phyloP scores from a whole-genome alignment of 2,797 vertebrate species.

The Staurois parvus region DNA sequence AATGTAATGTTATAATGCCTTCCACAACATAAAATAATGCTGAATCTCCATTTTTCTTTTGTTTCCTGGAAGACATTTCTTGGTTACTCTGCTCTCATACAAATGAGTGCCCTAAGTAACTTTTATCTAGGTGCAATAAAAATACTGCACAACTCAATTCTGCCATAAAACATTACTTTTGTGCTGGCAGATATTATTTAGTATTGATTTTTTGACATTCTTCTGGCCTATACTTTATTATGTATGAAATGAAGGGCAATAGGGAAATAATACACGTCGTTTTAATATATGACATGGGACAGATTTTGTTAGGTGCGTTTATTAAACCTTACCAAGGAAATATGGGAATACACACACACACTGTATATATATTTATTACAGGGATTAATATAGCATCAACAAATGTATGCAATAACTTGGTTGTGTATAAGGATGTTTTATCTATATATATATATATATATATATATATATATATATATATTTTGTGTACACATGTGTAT shows the following conservation, averaged over 20 bases:
- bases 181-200: background rate
- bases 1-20: background rate
- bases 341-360: background rate
- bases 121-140: background rate
- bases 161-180: background rate
- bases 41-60: background rate
- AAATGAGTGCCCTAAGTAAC: background rate
- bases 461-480: no score
- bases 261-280: background rate
- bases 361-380: no score
- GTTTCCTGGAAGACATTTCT: background rate
- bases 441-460: no score
- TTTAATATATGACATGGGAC: conserved; percentile 1
- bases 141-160: background rate
- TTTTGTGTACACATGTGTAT: no score
- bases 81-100: background rate
- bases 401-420: no score
- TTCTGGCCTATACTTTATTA: background rate
- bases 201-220: background rate
- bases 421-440: no score
- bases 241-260: background rate
- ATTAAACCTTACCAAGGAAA: background rate
- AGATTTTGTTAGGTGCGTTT: background rate
- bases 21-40: conserved; percentile 15
- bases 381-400: no score